A percentile compares a stretch with the other conserved stretches of the same genome.
These are phyloP conservation scores for Serranus cabrilla DNA, from an alignment of 2,797 vertebrate genomes.

Conservation along the genomic window DNA sequence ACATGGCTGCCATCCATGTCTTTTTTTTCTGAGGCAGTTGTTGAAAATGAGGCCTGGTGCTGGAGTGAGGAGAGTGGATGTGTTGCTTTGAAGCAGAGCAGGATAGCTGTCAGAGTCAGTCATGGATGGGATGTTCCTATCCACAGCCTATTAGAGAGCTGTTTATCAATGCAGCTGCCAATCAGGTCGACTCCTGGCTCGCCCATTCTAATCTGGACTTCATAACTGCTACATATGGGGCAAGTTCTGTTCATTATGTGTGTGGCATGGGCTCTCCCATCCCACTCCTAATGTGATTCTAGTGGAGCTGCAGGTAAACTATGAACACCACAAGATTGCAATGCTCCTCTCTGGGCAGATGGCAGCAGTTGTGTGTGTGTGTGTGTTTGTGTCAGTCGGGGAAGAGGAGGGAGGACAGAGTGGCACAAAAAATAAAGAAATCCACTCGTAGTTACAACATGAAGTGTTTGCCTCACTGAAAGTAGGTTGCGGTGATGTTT, in stretches of 20 bases:
- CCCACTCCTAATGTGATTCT: constrained; percentile 62
- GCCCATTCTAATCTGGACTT: constrained; percentile 77
- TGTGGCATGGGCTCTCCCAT: constrained; percentile 32
- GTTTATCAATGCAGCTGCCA: constrained; percentile 82
- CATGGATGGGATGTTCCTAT: constrained; percentile 82
- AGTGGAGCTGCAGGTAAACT: constrained; percentile 62
- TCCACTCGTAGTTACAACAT: neutral
- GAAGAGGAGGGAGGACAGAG: constrained; percentile 20
- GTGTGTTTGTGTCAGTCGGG: constrained; percentile 6
- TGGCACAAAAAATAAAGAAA: constrained; percentile 19
- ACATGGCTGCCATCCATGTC: constrained; percentile 63
- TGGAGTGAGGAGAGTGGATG: constrained; percentile 59
- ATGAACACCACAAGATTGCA: constrained; percentile 55
- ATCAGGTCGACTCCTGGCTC: constrained; percentile 68
- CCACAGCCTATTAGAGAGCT: constrained; percentile 81
- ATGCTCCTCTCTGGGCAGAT: constrained; percentile 40
- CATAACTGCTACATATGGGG: constrained; percentile 77
- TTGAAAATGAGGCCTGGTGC: constrained; percentile 75
- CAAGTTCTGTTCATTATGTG: constrained; percentile 77
- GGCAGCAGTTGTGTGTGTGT: constrained; percentile 11
- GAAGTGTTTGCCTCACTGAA: neutral
- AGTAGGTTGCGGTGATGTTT: constrained; percentile 7
- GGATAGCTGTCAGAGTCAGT: constrained; percentile 81
- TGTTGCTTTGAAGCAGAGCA: constrained; percentile 78
- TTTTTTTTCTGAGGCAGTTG: constrained; percentile 52